Evolutionary conservation across 2,113 vertebrate species (phyloP), one percentile per base, ranked within the genome.

Genomic region (Garra rufa): DNA sequence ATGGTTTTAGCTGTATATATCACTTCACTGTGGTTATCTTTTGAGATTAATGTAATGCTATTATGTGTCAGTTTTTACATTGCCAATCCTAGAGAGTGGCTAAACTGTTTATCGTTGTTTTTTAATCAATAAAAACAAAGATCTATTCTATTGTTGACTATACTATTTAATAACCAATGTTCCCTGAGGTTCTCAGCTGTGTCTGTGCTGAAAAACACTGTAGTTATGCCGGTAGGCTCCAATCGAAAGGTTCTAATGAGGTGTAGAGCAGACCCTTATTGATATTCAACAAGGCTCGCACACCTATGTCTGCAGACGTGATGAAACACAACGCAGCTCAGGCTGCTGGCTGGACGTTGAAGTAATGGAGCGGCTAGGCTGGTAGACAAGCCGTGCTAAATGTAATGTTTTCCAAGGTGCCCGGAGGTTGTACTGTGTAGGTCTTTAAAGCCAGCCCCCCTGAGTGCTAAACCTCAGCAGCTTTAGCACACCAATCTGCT

Each of bases 201-300:
- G 21, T 61, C 26, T 55, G 8, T 26, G 79, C 34, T 50, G 55
- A 82, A 83, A 85, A 46, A 26, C 30, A 75, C 30, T 83, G 38
- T 38, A 83, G 26, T 74, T 74, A 70, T 41, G 84, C 43, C 59
- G 67, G 74, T 83, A 21, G 30, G 34, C 69, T 87, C 38, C 75
- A 80, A 73, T 83, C 15, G 82, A 76, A 44, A 85, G 67, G 76
- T 80, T 41, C 75, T 87, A 83, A 87, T 87, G 83, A 85, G 83
- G 80, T 85, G 80, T 81, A 83, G 74, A 79, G 75, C n/a, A 28
- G 65, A 83, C 61, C 69, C 86, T 80, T 69, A 83, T 87, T 85
- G 85, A 76, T 87, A 85, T 87, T 85, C 86, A 50, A 61, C 55
- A 83, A 83, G 28, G 76, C 46, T 82, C 9, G 65, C 65, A 55